Evolutionary conservation across 2,888 invertebrate genomes (phyloP).

Genomic region (Tipula unca): DNA sequence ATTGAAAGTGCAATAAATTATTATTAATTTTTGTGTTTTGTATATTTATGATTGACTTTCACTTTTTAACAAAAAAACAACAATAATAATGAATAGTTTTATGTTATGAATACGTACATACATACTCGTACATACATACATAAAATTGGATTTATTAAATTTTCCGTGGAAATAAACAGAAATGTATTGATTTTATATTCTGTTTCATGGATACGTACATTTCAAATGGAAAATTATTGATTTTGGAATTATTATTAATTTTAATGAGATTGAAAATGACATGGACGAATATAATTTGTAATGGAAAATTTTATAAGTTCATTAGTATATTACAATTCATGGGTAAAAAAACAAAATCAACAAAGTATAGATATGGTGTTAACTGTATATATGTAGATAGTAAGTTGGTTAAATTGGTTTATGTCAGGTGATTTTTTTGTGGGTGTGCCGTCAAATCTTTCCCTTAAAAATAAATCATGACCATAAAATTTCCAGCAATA

Average conservation of each 20-base stretch:
- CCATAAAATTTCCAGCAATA: too few species aligned
- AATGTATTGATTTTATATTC: neutral
- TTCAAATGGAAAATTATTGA: neutral
- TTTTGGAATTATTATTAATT: conserved; percentile 3
- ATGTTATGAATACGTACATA: too few species aligned
- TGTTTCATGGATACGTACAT: neutral
- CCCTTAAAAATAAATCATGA: too few species aligned
- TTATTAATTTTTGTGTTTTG: neutral
- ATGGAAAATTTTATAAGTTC: neutral
- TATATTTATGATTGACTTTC: neutral
- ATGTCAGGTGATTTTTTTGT: too few species aligned
- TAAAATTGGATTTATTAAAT: neutral
- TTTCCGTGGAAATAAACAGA: neutral
- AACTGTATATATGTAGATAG: too few species aligned
- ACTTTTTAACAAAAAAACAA: neutral
- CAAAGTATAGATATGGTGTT: too few species aligned
- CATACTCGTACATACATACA: too few species aligned
- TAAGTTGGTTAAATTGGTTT: too few species aligned
- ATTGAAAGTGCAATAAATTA: conserved; percentile 1
- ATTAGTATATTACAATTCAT: too few species aligned
- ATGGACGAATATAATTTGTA: neutral
- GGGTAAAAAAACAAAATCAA: too few species aligned
- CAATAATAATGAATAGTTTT: too few species aligned
- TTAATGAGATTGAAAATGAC: neutral
- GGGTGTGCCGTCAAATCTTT: too few species aligned